Evolutionary conservation across 1,140 invertebrate species (phyloP).

Genomic region (Drosophila albomicans): DNA sequence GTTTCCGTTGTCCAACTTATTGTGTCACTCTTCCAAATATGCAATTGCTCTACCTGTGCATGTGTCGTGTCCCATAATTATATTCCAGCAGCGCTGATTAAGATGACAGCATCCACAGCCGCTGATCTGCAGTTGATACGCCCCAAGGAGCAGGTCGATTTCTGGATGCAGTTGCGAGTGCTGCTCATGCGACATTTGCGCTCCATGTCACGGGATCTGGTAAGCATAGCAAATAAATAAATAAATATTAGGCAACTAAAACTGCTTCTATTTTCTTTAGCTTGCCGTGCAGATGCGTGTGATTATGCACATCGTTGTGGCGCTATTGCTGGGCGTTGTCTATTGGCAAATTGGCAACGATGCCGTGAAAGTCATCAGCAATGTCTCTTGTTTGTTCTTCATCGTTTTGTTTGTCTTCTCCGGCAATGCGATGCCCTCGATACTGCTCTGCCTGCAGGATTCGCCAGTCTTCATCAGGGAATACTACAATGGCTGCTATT

Average conservation of each 20-base stretch:
- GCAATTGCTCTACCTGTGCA: conserved; percentile 63
- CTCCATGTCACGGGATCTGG: conserved; percentile 68
- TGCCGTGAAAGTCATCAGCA: conserved; percentile 90
- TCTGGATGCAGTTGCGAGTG: conserved; percentile 66
- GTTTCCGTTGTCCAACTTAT: conserved; percentile 8
- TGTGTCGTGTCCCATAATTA: conserved; percentile 41
- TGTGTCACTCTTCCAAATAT: not conserved
- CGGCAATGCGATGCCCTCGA: conserved; percentile 94
- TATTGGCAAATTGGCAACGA: conserved; percentile 93
- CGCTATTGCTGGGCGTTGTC: conserved; percentile 91
- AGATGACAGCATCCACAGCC: conserved; percentile 13
- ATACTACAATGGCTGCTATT: conserved; percentile 96
- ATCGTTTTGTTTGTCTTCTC: conserved; percentile 94
- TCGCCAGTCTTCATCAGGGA: conserved; percentile 94
- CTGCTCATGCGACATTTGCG: conserved; percentile 57
- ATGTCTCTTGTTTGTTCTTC: conserved; percentile 93
- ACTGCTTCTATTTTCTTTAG: conserved; percentile 85
- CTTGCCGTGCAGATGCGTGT: conserved; percentile 91
- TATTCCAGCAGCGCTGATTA: conserved; percentile 67
- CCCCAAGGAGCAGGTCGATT: conserved; percentile 66
- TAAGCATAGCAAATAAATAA: conserved; percentile 13
- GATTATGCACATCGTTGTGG: conserved; percentile 90
- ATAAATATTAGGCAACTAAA: not conserved
- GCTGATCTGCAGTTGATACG: conserved; percentile 32
- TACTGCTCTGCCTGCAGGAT: conserved; percentile 94